phyloP scores from a whole-genome alignment of 2,797 vertebrate genomes.

The Hyperoplus lanceolatus region DNA sequence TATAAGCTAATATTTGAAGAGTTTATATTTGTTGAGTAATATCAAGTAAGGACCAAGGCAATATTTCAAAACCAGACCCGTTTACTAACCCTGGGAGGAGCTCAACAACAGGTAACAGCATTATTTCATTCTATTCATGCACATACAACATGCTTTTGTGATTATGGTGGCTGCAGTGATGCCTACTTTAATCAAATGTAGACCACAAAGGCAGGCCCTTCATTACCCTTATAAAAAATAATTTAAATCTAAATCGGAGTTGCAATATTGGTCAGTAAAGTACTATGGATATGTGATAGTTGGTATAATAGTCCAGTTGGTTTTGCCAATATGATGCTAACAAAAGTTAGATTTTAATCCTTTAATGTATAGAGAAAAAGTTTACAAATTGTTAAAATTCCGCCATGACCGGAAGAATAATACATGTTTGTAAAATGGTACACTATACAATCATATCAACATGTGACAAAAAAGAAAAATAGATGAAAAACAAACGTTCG shows the following conservation, averaged over 20 bases:
- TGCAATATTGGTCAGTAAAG: background rate
- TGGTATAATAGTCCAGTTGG: background rate
- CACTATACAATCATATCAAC: background rate
- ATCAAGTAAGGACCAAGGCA: no score
- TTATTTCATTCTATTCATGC: no score
- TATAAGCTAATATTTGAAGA: no score
- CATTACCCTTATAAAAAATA: background rate
- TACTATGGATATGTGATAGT: no score
- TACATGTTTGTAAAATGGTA: background rate
- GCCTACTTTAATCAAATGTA: background rate
- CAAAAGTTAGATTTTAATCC: background rate
- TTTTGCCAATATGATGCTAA: background rate
- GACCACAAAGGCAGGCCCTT: background rate
- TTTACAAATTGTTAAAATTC: background rate
- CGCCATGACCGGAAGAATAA: background rate
- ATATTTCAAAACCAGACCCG: no score
- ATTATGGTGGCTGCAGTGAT: no score
- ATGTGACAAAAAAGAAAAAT: background rate
- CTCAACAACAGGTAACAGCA: no score
- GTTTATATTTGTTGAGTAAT: no score
- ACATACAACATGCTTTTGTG: no score
- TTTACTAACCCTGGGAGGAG: no score
- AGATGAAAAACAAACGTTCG: background rate
- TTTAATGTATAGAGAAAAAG: background rate
- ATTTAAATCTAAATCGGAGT: background rate